These are phyloP conservation scores for Toxonevra muliebris DNA, from an alignment of 2,888 invertebrate genomes.

Conservation along the genomic window DNA sequence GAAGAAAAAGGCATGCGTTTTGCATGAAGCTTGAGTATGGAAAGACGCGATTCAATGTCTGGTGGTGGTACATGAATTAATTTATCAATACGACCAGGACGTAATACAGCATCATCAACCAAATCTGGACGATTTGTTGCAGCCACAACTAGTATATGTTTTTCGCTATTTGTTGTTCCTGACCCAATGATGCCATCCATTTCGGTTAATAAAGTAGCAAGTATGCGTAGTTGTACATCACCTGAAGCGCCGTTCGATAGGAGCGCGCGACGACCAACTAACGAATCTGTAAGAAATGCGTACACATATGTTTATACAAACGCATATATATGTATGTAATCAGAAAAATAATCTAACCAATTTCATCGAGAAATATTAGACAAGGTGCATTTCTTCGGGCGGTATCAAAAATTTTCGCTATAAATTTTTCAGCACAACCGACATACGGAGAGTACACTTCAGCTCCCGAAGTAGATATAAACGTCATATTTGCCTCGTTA, in stretches of 20 bases:
- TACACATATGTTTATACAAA: background rate
- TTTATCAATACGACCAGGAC: slow-evolving; percentile 73
- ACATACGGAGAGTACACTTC: slow-evolving; percentile 74
- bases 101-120: slow-evolving; percentile 70
- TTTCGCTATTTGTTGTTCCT: slow-evolving; percentile 36
- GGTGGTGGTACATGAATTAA: slow-evolving; percentile 72
- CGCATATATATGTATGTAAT: background rate
- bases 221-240: slow-evolving; percentile 69
- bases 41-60: slow-evolving; percentile 65
- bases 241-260: slow-evolving; percentile 46
- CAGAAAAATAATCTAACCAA: slow-evolving; percentile 62
- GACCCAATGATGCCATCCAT: slow-evolving; percentile 71
- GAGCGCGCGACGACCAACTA: slow-evolving; percentile 65
- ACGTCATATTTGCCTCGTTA: slow-evolving; percentile 67
- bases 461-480: slow-evolving; percentile 70
- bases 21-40: slow-evolving; percentile 66
- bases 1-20: slow-evolving; percentile 64
- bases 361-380: slow-evolving; percentile 73
- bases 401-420: slow-evolving; percentile 69
- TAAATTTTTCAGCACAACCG: slow-evolving; percentile 72
- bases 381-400: slow-evolving; percentile 71
- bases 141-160: slow-evolving; percentile 69
- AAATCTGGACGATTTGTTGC: slow-evolving; percentile 74
- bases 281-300: slow-evolving; percentile 59
- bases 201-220: slow-evolving; percentile 72